Evolutionary conservation across 2,797 vertebrate genomes (phyloP).

Genomic region (Anguilla anguilla): DNA sequence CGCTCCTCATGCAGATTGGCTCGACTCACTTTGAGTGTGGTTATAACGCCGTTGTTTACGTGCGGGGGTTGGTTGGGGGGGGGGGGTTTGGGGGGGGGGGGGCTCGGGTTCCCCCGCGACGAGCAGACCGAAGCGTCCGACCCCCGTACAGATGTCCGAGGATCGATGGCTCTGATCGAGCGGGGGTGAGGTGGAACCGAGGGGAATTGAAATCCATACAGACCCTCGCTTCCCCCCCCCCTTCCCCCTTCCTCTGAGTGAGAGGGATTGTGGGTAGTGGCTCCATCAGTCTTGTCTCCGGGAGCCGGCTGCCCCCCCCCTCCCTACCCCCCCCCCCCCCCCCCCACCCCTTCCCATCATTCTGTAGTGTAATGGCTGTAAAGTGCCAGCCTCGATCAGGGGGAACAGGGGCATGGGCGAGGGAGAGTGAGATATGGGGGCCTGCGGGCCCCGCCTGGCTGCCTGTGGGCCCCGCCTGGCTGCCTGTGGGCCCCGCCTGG

Average conservation of each 20-base stretch:
- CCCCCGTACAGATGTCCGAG: neutral
- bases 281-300: neutral
- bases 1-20: neutral
- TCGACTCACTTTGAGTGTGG: neutral
- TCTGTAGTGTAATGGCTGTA: neutral
- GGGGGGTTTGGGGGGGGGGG: neutral
- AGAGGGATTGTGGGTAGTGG: neutral
- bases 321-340: neutral
- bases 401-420: conserved; percentile 47
- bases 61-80: neutral
- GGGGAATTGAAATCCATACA: conserved; percentile 3
- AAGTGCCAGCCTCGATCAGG: neutral
- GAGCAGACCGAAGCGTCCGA: neutral
- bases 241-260: neutral
- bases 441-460: no score
- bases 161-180: conserved; percentile 31
- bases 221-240: neutral
- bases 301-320: neutral
- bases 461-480: no score
- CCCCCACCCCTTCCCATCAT: neutral
- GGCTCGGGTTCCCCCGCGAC: neutral
- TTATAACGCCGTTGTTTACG: neutral
- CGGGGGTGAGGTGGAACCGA: conserved; percentile 30
- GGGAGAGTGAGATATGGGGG: conserved; percentile 57
- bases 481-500: conserved; percentile 68